These are phyloP conservation scores for Oscheius sp. DNA, from an alignment of 2,888 invertebrate species.

Conservation along the genomic window DNA sequence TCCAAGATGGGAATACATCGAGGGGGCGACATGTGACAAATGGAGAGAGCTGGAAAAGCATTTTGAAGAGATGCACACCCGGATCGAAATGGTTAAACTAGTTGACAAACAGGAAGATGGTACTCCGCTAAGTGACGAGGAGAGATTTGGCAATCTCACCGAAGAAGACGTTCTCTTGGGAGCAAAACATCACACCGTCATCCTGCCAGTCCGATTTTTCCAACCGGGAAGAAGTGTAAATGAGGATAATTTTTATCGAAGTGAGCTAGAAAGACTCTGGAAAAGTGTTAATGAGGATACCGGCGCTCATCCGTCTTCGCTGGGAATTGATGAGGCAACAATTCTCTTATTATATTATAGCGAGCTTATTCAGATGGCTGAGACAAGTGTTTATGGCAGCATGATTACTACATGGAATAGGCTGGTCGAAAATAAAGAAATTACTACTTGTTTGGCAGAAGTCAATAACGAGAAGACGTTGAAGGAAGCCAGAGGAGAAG, in stretches of 20 bases:
- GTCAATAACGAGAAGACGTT: conserved; percentile 22
- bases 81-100: conserved; percentile 3
- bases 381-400: conserved; percentile 9
- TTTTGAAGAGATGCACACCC: conserved; percentile 9
- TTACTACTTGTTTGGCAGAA: conserved; percentile 18
- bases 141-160: not conserved
- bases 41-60: conserved; percentile 13
- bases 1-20: not conserved
- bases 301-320: not conserved
- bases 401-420: conserved; percentile 24
- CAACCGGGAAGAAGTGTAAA: conserved; percentile 11
- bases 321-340: conserved; percentile 19
- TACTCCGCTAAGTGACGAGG: conserved; percentile 2
- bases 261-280: conserved; percentile 4
- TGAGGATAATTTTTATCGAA: not conserved
- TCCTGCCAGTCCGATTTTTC: conserved; percentile 19
- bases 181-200: not conserved
- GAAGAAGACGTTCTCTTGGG: conserved; percentile 16
- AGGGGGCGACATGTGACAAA: not conserved
- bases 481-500: conserved; percentile 6
- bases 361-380: not conserved
- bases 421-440: conserved; percentile 10
- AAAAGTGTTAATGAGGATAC: conserved; percentile 8
- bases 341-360: not conserved
- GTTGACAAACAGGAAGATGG: not conserved